phyloP scores from a whole-genome alignment of 2,888 invertebrate species.

The Cotesia congregata region DNA sequence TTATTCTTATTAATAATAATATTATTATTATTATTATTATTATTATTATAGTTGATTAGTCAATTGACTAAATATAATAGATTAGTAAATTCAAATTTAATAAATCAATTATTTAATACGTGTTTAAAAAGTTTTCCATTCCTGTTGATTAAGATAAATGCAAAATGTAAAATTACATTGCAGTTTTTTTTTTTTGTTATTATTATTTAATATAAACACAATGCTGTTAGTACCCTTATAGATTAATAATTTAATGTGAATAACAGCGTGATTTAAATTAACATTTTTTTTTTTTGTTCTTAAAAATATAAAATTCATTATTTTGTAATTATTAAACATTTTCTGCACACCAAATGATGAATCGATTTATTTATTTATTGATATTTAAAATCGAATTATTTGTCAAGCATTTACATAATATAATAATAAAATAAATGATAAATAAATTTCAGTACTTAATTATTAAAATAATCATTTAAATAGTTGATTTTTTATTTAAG shows the following conservation, averaged over 20 bases:
- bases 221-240: not conserved
- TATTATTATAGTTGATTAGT: not conserved
- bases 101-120: not conserved
- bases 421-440: not conserved
- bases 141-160: not conserved
- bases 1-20: not conserved
- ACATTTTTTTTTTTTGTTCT: not conserved
- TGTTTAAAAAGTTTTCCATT: not conserved
- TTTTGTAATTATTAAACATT: not conserved
- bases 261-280: too few species aligned
- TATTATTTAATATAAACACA: not conserved
- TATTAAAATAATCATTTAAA: not conserved
- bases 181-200: not conserved
- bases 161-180: not conserved
- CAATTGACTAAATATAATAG: not conserved
- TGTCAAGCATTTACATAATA: not conserved
- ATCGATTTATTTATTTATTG: not conserved
- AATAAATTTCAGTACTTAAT: not conserved
- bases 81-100: not conserved
- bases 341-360: not conserved
- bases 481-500: not conserved
- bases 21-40: too few species aligned
- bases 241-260: not conserved
- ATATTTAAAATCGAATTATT: not conserved
- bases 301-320: not conserved